Base-by-base conservation (phyloP, 2,797 vertebrate genomes). In the Salarias fasciatus region DNA sequence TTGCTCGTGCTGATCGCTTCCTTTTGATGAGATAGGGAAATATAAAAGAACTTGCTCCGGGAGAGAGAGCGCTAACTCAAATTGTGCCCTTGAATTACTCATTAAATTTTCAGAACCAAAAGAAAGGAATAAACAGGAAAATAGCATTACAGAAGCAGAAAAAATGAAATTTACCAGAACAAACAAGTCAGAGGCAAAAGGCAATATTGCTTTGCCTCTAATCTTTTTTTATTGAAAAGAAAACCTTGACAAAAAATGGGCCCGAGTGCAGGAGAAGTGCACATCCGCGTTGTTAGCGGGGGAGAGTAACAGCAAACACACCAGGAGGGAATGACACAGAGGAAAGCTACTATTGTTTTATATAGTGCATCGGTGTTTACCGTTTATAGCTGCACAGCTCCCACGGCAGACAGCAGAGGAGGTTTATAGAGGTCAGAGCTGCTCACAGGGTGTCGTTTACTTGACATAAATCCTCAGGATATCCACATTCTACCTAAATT, bases 1-100 rank as follows among this genome's bases (percentile, higher is more conserved):
- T 24, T 3, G 24, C 18, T 24, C 24, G 18, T 24, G 18, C 24
- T 24, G 18, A 24, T 24, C 18, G 24, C 18, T 24, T 24, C 18
- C 24, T 24, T 24, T 24, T 24, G 18, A 24, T 24, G 24, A 40
- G 36, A 42, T 0, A 0, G 30, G 38, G 35, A 61, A 14, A 28
- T 51, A 31, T 54, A 66, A 11, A n/a, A n/a, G n/a, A n/a, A n/a
- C n/a, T n/a, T n/a, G n/a, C n/a, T n/a, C n/a, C n/a, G n/a, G n/a
- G n/a, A n/a, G n/a, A n/a, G n/a, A n/a, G n/a, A n/a, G n/a, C n/a
- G n/a, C n/a, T n/a, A n/a, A 24, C 18, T 24, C 50, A 60, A 40
- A 60, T 29, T 41, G 14, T 41, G 28, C 40, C 31, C 24, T 64
- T 66, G 40, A 66, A 69, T 28, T 60, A 18, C 5, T 13, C 24